Base-by-base conservation (phyloP, 2,113 vertebrate species). In the Tauraco erythrolophus region DNA sequence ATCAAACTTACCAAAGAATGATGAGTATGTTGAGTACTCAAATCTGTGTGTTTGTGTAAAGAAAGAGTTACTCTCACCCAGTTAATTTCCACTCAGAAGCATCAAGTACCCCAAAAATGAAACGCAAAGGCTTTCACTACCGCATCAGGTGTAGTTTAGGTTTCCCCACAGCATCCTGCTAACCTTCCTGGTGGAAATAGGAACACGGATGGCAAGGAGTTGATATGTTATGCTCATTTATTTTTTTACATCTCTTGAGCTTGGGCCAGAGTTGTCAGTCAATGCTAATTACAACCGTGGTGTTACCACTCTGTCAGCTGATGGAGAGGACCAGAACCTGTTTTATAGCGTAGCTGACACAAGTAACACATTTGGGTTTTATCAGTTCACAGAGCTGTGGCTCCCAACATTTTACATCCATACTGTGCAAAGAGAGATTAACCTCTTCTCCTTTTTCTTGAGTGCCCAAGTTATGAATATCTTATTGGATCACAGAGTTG, bases 221-320 rank as follows among this genome's bases (percentile, higher is more conserved):
- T 92, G 91, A 33, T 89, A 10, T 16, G 8, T 41, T 87, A 7
- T 72, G 71, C 89, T 84, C 77, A 61, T 45, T 87, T 69, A 27
- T 51, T 50, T 39, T 16, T 66, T 88, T 41, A 30, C n/a, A 22
- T 62, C 8, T 83, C 69, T 90, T 62, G 94, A 82, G 91, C 88
- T 65, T 21, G 48, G 77, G 88, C 96, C 96, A 96, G 94, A 77
- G 88, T 75, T 96, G 93, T 70, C 94, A 92, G 70, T 86, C 85
- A 88, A 15, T 45, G 91, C 94, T 53, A n/a, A 60, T 60, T 60
- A 16, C 57, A 41, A 46, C 31, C 11, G 43, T 56, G 31, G 80
- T 64, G 57, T 80, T 91, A 70, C 71, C 72, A 9, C 68, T 62
- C 94, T 96, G 94, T 74, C 92, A 89, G 56, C 90, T 10, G 14